phyloP scores from a whole-genome alignment of 1,140 invertebrate genomes.

The Drosophila quadrilineata region DNA sequence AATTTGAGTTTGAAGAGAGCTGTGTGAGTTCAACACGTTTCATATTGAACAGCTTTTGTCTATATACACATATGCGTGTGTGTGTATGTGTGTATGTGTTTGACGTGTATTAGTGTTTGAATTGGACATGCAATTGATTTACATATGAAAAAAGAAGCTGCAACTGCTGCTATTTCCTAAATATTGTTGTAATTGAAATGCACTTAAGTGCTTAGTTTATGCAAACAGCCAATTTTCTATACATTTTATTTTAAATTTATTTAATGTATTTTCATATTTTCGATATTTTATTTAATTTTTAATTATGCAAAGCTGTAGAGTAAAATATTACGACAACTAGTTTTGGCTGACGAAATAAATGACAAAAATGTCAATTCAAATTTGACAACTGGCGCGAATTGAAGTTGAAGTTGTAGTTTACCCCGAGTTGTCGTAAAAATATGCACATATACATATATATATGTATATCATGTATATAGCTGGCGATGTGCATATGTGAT shows the following conservation, averaged over 20 bases:
- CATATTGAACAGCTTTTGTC: conserved; percentile 67
- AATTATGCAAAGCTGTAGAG: too few species aligned
- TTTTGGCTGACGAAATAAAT: background rate
- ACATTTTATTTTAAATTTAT: background rate
- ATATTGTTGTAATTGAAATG: conserved; percentile 67
- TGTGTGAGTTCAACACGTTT: conserved; percentile 53
- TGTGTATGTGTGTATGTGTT: conserved; percentile 24
- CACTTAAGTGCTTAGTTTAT: conserved; percentile 66
- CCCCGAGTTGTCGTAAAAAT: too few species aligned
- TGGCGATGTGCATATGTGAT: conserved; percentile 5
- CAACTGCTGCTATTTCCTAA: conserved; percentile 23
- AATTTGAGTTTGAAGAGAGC: conserved; percentile 21
- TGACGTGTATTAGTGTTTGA: too few species aligned
- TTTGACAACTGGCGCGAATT: conserved; percentile 45
- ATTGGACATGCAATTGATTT: conserved; percentile 57
- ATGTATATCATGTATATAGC: background rate
- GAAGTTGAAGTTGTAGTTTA: too few species aligned
- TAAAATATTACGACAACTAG: too few species aligned
- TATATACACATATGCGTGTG: conserved; percentile 2
- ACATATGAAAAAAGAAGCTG: conserved; percentile 32
- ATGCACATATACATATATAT: background rate
- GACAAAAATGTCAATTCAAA: conserved; percentile 59
- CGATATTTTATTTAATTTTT: too few species aligned
- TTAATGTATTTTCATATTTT: too few species aligned
- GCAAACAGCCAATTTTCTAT: background rate